Evolutionary conservation across 1,140 invertebrate species (phyloP), one percentile per base, ranked within the genome.

Genomic region (Cydia strobilella): DNA sequence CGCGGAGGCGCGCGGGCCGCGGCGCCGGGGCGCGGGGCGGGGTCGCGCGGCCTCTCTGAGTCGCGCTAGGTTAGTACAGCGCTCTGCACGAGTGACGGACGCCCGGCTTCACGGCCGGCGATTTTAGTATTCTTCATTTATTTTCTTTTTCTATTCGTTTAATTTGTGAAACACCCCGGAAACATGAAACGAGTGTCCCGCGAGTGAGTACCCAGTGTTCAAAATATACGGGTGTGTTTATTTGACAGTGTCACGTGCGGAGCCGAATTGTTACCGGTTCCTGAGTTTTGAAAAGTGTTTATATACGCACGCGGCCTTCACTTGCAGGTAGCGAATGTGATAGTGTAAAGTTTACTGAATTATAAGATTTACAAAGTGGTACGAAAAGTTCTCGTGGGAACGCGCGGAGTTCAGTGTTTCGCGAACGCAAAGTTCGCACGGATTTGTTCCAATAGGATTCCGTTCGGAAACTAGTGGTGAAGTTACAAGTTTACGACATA

Each of bases 111-210:
- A 81, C 85, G 88, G 85, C 88, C 88, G 86, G 83, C 89, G 86
- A 90, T 83, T 89, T 92, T 91, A 89, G 86, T 90, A 90, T 92
- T 92, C 87, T 91, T 91, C 89, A 87, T 91, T 92, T 91, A 90
- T 92, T 92, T 92, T 91, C 90, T 92, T 92, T 59, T 92, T 92
- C 89, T 90, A 91, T 91, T 92, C 89, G 86, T 92, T 92, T 91
- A 86, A 88, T 91, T 92, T 90, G 80, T 86, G 80, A 80, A 80
- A 81, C 82, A 81, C 80, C 77, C 78, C 77, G 79, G 77, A 82
- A 81, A 84, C 80, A 87, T 82, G 82, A 82, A 78, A 91, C 84
- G 84, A 83, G 83, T 78, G 77, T 76, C 79, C 75, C 76, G 78
- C 76, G 79, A 87, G 84, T 87, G 86, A 87, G 82, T 88, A 82